These are phyloP conservation scores for Siniperca knerii DNA, from an alignment of 2,113 vertebrate species.

Conservation along the genomic window DNA sequence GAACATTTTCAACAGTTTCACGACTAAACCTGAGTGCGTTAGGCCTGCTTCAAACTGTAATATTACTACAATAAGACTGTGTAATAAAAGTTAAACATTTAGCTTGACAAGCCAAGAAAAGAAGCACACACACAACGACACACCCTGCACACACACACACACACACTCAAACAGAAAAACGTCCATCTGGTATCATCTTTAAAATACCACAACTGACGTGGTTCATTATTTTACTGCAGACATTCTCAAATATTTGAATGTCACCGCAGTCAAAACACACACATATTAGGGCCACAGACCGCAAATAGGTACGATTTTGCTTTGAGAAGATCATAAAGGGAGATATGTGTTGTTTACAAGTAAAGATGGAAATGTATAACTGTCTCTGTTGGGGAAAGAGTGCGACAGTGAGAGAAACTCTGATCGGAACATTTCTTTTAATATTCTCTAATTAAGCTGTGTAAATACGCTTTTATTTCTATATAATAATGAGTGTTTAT, in stretches of 20 bases:
- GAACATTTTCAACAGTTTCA: too few species aligned
- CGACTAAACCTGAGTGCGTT: neutral
- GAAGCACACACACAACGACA: neutral
- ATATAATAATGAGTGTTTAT: neutral
- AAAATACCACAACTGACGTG: conserved; percentile 27
- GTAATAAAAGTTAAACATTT: neutral
- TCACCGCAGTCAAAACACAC: conserved; percentile 22
- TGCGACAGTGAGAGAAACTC: neutral
- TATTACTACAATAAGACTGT: neutral
- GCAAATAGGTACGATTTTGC: neutral
- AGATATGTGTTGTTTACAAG: neutral
- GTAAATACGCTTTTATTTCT: neutral
- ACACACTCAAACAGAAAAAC: neutral
- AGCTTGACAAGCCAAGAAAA: neutral
- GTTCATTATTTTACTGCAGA: conserved; percentile 30
- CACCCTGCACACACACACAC: neutral
- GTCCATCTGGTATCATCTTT: conserved; percentile 29
- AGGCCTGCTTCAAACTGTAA: neutral
- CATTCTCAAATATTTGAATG: conserved; percentile 29
- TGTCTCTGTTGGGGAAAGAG: neutral
- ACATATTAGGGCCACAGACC: neutral
- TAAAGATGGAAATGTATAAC: neutral
- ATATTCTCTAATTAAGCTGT: neutral
- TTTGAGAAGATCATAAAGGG: neutral
- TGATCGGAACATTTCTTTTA: neutral